phyloP scores from a whole-genome alignment of 2,888 invertebrate species.

The Polylopha cassiicola region DNA sequence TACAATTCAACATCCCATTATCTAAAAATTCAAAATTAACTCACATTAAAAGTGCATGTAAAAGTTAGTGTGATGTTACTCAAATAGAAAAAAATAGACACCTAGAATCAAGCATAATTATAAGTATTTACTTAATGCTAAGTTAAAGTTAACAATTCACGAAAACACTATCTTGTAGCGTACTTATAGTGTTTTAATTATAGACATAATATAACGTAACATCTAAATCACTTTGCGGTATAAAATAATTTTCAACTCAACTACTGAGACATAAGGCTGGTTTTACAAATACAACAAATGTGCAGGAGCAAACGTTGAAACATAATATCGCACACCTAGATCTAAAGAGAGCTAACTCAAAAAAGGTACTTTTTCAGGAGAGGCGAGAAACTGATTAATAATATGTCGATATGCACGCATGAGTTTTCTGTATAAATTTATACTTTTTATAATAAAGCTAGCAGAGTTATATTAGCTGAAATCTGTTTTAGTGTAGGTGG shows the following conservation, averaged over 20 bases:
- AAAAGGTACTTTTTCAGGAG: too few relatives aligned
- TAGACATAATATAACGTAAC: conserved; percentile 9
- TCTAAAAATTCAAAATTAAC: conserved; percentile 36
- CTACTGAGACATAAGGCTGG: too few relatives aligned
- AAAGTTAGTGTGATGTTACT: conserved; percentile 45
- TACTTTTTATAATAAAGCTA: too few relatives aligned
- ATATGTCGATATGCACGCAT: too few relatives aligned
- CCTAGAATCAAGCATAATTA: conserved; percentile 35
- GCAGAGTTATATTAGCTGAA: too few relatives aligned
- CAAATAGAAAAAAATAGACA: conserved; percentile 46
- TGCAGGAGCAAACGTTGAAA: too few relatives aligned
- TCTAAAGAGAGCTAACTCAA: too few relatives aligned
- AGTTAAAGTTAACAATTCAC: conserved; percentile 39
- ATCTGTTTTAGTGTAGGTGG: too few relatives aligned
- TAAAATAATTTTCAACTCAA: too few relatives aligned
- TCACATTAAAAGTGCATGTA: conserved; percentile 43
- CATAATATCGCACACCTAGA: too few relatives aligned
- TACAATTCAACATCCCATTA: conserved; percentile 35
- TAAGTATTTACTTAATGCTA: conserved; percentile 32
- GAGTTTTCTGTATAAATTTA: too few relatives aligned
- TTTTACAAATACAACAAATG: conserved; percentile 4
- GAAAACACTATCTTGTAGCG: conserved; percentile 37
- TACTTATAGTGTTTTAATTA: conserved; percentile 8
- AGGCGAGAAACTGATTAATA: too few relatives aligned
- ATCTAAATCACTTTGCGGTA: conserved; percentile 17